Evolutionary conservation across 2,797 vertebrate genomes (phyloP).

Genomic region (Choloepus didactylus): DNA sequence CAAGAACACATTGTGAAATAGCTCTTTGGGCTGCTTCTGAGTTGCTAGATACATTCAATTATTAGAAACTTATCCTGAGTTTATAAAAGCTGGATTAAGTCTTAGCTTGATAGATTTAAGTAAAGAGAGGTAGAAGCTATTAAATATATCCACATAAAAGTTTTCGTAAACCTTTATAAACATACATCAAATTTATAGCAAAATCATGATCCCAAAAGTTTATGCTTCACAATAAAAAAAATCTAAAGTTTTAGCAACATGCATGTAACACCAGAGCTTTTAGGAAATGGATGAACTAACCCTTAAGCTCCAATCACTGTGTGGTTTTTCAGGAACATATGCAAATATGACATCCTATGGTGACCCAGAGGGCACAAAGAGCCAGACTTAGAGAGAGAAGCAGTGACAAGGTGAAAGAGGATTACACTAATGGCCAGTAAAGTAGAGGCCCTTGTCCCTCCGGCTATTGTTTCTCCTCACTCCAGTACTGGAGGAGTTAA

Average conservation of each 20-base stretch:
- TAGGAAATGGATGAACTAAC: neutral
- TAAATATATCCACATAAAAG: neutral
- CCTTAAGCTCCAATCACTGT: neutral
- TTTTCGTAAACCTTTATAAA: neutral
- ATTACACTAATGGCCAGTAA: neutral
- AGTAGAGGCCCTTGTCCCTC: neutral
- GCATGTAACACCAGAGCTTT: neutral
- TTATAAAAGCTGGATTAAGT: neutral
- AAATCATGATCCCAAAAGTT: neutral
- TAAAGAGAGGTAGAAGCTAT: neutral
- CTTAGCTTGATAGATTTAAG: neutral
- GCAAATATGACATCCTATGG: neutral
- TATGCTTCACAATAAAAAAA: neutral
- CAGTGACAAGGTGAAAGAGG: neutral
- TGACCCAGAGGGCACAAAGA: neutral
- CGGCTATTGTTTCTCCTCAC: neutral
- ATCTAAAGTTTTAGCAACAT: neutral
- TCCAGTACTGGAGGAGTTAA: neutral
- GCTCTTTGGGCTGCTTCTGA: neutral
- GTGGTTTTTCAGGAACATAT: neutral
- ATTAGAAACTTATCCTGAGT: slow-evolving; percentile 9
- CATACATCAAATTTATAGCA: neutral
- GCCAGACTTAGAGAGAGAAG: neutral
- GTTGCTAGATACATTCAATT: neutral
- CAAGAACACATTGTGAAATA: neutral